phyloP scores from a whole-genome alignment of 2,113 vertebrate genomes.

The Psammodynastes pulverulentus region DNA sequence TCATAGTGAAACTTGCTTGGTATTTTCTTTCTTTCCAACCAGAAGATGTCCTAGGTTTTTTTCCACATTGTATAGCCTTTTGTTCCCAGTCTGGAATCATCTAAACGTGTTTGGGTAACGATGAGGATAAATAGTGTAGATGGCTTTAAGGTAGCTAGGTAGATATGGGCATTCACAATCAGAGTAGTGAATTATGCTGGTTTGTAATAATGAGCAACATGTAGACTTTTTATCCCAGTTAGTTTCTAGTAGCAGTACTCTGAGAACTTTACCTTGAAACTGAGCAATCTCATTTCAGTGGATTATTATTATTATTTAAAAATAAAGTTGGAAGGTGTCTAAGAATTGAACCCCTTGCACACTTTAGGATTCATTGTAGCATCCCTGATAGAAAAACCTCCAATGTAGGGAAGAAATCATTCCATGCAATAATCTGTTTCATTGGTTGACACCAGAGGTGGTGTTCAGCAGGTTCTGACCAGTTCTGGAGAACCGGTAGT shows the following conservation, averaged over 20 bases:
- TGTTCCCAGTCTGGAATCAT: not conserved
- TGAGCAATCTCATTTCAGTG: not conserved
- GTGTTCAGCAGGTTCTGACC: too few relatives aligned
- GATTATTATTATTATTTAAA: not conserved
- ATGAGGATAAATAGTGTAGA: not conserved
- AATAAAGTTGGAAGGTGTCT: not conserved
- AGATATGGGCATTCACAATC: not conserved
- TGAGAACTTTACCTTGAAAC: not conserved
- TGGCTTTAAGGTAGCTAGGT: not conserved
- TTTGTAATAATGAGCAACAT: not conserved
- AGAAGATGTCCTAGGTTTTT: not conserved
- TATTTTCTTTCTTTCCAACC: not conserved
- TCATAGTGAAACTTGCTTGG: not conserved
- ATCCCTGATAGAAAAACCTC: not conserved
- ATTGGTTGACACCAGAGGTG: too few relatives aligned
- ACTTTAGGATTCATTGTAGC: not conserved
- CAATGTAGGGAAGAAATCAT: not conserved
- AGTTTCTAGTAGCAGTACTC: not conserved
- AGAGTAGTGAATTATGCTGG: not conserved
- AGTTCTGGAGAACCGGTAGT: too few relatives aligned
- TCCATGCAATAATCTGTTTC: not conserved
- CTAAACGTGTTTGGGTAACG: not conserved
- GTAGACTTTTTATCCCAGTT: not conserved
- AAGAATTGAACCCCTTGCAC: not conserved
- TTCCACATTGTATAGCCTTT: not conserved